Evolutionary conservation across 1,140 invertebrate genomes (phyloP), one percentile per base, ranked within the genome.

Genomic region (Leptinotarsa lineolata): DNA sequence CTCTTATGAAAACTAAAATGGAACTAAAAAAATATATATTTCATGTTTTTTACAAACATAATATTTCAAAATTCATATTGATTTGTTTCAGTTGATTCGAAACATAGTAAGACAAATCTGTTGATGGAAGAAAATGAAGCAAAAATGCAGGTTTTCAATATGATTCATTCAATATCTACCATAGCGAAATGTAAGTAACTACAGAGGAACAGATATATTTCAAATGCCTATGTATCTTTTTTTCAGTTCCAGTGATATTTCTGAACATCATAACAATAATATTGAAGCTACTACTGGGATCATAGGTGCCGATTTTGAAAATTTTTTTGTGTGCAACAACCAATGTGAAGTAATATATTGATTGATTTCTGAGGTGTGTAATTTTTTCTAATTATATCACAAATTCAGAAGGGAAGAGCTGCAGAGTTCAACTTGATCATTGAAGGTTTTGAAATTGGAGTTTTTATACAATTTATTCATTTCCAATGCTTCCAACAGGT

Each of bases 231-330:
- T 16, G 16, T 12, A 13, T 21, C 0, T 65, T 21, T 65, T n/a
- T 65, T 65, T 16, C 63, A 65, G 63, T 65, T 65, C 63, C 63
- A 30, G 21, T 65, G 16, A 65, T 65, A 39, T 65, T 65, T 24
- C 24, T 65, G 15, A 65, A 65, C 22, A 65, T 65, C 16, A 30
- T 65, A 21, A 65, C 63, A 24, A 65, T 65, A 30, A 30, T 65
- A 39, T 65, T 65, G n/a, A 65, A 65, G 15, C 39, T 65, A 11
- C 22, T 65, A 21, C 63, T 65, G 8, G 63, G 63, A 24, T 65
- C 63, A 24, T 65, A 65, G 21, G 48, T 54, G 16, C 15, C 15
- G 48, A 54, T 54, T 54, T 11, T 39, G 30, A 39, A 61, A 61
- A 15, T 0, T 61, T 16, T 59, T 61, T 13, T 61, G 20, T 20